These are phyloP conservation scores for Amblyornis subalaris DNA, from an alignment of 2,113 vertebrate species.

Conservation along the genomic window DNA sequence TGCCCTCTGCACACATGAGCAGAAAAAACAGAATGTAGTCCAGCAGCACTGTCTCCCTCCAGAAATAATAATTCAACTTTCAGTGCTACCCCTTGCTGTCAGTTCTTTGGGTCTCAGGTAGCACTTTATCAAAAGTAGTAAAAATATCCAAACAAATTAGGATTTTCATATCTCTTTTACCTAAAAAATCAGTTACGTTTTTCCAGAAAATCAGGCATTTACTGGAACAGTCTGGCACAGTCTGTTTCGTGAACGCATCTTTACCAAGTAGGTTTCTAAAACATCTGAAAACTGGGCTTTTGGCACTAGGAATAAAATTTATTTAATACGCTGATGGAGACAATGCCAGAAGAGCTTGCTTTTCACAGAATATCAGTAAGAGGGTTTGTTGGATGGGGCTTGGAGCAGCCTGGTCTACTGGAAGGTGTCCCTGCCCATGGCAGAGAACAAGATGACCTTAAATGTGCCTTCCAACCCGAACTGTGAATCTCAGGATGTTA, in stretches of 20 bases:
- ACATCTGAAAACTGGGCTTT: neutral
- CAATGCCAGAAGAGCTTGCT: neutral
- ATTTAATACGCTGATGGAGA: neutral
- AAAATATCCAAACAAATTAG: neutral
- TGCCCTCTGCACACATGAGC: neutral
- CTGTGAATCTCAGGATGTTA: neutral
- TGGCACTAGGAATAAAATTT: neutral
- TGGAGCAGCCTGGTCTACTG: neutral
- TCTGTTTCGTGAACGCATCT: neutral
- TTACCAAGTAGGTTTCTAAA: neutral
- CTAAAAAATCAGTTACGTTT: neutral
- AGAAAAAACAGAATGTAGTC: neutral
- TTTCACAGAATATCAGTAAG: neutral
- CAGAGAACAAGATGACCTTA: neutral
- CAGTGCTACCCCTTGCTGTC: neutral
- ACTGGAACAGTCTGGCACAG: neutral
- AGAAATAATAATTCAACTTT: neutral
- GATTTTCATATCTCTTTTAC: neutral
- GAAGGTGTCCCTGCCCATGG: neutral
- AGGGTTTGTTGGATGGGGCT: neutral
- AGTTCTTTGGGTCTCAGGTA: neutral
- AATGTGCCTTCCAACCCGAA: neutral
- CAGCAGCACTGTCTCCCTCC: neutral
- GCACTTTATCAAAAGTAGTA: neutral
- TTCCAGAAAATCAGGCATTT: neutral